phyloP scores from a whole-genome alignment of 2,888 invertebrate species.

The Chymomyza fuscimana region DNA sequence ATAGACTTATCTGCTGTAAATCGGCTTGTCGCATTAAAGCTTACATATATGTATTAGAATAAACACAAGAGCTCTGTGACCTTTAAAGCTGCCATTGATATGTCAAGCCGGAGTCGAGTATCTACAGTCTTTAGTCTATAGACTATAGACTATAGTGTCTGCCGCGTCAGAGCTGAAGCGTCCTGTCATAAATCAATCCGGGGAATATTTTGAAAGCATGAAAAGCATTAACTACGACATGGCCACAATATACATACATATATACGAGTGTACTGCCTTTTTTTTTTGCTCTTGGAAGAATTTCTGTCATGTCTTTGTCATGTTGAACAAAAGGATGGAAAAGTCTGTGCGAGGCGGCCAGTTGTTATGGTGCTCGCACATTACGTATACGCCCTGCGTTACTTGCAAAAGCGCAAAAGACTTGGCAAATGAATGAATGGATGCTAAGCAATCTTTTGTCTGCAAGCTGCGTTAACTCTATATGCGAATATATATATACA shows the following conservation, averaged over 20 bases:
- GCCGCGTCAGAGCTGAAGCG: not conserved
- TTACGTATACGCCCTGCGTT: slow-evolving; percentile 61
- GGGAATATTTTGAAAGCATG: slow-evolving; percentile 54
- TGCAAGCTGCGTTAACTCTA: slow-evolving; percentile 16
- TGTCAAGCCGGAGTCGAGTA: slow-evolving; percentile 25
- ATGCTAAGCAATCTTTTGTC: slow-evolving; percentile 67
- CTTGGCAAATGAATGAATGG: slow-evolving; percentile 38
- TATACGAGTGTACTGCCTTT: slow-evolving; percentile 42
- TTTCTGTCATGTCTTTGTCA: slow-evolving; percentile 71
- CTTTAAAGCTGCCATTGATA: slow-evolving; percentile 49
- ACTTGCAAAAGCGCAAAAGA: slow-evolving; percentile 55
- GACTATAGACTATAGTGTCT: not conserved
- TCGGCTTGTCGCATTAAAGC: slow-evolving; percentile 2
- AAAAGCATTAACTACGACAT: slow-evolving; percentile 55
- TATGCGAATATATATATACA: not conserved
- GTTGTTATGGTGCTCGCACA: slow-evolving; percentile 36
- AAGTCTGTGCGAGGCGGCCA: slow-evolving; percentile 20
- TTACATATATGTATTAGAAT: not conserved
- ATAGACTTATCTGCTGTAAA: slow-evolving; percentile 33
- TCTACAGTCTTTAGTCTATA: not conserved
- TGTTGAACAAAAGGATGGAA: slow-evolving; percentile 63
- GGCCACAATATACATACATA: not conserved
- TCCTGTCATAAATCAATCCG: slow-evolving; percentile 65
- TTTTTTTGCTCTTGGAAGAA: slow-evolving; percentile 27
- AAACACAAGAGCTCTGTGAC: slow-evolving; percentile 10